A percentile compares a stretch with the other conserved stretches of the same genome.
These are phyloP conservation scores for Pterophyllum scalare DNA, from an alignment of 2,113 vertebrate genomes.

Conservation along the genomic window DNA sequence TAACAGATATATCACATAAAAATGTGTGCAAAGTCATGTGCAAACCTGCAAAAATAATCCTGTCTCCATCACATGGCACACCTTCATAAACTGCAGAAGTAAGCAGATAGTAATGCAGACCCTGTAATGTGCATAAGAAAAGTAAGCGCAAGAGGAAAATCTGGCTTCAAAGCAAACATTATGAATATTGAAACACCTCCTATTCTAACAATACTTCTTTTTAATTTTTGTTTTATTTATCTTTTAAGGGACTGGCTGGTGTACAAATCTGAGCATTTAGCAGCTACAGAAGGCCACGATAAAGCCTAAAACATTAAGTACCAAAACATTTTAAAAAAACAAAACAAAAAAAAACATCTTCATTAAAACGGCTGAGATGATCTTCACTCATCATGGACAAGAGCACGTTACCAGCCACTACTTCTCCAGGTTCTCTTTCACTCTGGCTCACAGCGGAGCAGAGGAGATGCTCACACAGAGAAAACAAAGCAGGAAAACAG, in stretches of 20 bases:
- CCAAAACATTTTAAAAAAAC: too few species aligned
- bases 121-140: too few species aligned
- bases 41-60: neutral
- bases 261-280: neutral
- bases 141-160: too few species aligned
- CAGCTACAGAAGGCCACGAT: neutral
- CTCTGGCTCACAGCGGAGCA: too few species aligned
- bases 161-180: neutral
- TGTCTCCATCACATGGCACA: neutral
- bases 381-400: too few species aligned
- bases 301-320: neutral
- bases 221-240: neutral
- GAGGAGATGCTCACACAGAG: too few species aligned
- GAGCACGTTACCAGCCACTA: too few species aligned
- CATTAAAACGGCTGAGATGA: neutral
- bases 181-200: neutral
- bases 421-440: neutral
- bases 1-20: neutral
- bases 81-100: too few species aligned
- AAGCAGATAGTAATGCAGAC: too few species aligned
- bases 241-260: neutral
- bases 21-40: neutral
- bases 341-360: neutral
- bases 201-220: neutral
- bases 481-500: too few species aligned